Percentiles rank a stretch among this genome's conserved stretches.
Conservation (phyloP, 64 coral and sea anemone species). For the Hydrozoanthus tunicans region DNA sequence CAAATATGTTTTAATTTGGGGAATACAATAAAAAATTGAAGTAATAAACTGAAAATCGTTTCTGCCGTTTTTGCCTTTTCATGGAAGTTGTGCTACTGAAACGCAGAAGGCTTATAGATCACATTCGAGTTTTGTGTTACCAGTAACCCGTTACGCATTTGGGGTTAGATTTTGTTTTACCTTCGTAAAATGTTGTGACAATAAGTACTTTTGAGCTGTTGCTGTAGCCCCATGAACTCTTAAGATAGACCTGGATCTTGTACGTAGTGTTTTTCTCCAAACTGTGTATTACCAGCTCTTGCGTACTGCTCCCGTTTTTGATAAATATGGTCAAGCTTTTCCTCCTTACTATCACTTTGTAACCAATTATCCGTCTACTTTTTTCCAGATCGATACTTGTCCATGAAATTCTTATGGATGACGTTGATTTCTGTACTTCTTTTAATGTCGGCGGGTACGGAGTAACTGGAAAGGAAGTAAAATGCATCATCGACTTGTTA, state of each 20-base stretch:
- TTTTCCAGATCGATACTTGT: neutral
- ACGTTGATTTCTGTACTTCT: neutral
- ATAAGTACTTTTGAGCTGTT: neutral
- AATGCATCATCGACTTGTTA: neutral
- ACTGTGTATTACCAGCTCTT: neutral
- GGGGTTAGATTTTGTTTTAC: neutral
- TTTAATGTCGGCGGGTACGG: neutral
- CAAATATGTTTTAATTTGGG: too few species aligned
- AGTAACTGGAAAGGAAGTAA: neutral
- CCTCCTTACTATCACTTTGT: neutral
- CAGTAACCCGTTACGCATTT: too few species aligned
- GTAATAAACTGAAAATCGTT: too few species aligned
- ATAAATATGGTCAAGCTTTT: neutral
- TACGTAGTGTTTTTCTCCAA: constrained; percentile 4
- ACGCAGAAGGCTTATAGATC: too few species aligned
- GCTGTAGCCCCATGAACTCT: neutral
- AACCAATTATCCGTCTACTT: neutral
- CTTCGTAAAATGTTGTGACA: neutral
- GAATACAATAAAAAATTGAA: too few species aligned
- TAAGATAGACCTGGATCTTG: neutral
- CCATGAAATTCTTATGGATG: neutral
- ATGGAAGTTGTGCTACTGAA: too few species aligned
- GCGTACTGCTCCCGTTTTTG: neutral
- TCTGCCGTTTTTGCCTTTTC: too few species aligned
- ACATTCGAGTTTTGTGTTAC: too few species aligned